phyloP scores from a whole-genome alignment of 2,113 vertebrate species.

The Oryctolagus cuniculus region mOryCun1.1 NC_091434.1:42190501-42191000 shows the following conservation, averaged over 20 bases:
- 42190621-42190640: not conserved
- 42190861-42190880: not conserved
- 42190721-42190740: not conserved
- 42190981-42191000: not conserved
- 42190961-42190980: conserved; percentile 34
- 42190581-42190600: not conserved
- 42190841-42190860: not conserved
- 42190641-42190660: not conserved
- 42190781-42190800: not conserved
- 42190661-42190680: conserved; percentile 9
- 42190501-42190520: not conserved
- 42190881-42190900: not conserved
- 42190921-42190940: conserved; percentile 35
- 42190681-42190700: not conserved
- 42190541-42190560: not conserved
- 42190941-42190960: not conserved
- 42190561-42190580: conserved; percentile 4
- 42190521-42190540: not conserved
- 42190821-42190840: not conserved
- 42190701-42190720: not conserved
- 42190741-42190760: not conserved
- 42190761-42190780: not conserved
- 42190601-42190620: not conserved
- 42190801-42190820: not conserved
- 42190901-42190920: not conserved